A percentile compares a stretch with the other conserved stretches of the same genome.
These are phyloP conservation scores for Anolis apletophallus DNA, from an alignment of 2,797 vertebrate genomes.

Conservation along the genomic window DNA sequence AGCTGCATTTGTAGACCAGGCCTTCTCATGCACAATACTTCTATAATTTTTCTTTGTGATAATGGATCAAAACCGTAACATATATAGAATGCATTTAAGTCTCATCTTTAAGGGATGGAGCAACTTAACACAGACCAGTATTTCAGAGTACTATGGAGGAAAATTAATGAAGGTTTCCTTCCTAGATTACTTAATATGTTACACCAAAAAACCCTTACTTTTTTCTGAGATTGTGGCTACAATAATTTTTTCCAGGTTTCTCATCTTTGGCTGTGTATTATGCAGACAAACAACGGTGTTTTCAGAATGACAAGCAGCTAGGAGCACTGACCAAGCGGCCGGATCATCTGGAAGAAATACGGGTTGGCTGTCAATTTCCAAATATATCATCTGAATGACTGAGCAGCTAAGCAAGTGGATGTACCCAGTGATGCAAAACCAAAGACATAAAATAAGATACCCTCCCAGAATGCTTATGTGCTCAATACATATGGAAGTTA, in stretches of 20 bases:
- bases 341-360: conserved; percentile 86
- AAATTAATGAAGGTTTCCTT: neutral
- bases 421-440: neutral
- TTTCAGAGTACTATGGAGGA: neutral
- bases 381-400: neutral
- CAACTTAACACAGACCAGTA: neutral
- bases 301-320: conserved; percentile 94
- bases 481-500: neutral
- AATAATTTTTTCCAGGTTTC: conserved; percentile 80
- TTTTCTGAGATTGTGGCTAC: conserved; percentile 90
- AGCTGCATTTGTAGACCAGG: neutral
- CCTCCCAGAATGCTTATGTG: neutral
- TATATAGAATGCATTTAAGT: neutral
- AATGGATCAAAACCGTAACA: neutral
- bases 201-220: conserved; percentile 77
- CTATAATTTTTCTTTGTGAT: neutral
- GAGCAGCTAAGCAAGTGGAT: conserved; percentile 7
- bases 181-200: neutral
- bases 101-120: neutral
- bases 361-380: conserved; percentile 16
- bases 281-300: conserved; percentile 83
- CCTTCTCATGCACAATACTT: neutral
- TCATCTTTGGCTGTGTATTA: conserved; percentile 76
- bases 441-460: neutral
- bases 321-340: conserved; percentile 90